Evolutionary conservation across 2,113 vertebrate species (phyloP), one percentile per base, ranked within the genome.

Genomic region (Polypterus senegalus): DNA sequence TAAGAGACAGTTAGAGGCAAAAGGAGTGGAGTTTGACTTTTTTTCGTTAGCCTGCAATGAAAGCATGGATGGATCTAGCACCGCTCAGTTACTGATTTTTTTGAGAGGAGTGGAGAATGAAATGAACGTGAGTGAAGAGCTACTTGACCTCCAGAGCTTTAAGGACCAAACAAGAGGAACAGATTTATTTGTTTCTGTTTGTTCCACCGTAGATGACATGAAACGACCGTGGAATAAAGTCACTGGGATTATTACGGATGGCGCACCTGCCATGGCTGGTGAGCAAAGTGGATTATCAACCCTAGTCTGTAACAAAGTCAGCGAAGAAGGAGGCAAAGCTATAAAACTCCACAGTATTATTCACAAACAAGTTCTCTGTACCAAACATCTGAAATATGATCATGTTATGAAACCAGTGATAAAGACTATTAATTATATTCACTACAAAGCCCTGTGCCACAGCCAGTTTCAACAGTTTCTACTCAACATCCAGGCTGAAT

Each of bases 281-380:
- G 27, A 27, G 27, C 27, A 27, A 27, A 27, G 27, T 27, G 27
- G 27, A 27, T 27, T 27, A 27, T 27, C 27, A 27, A 27, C 27
- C 27, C 27, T 27, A 27, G 27, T 27, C 27, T 60, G 63, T 45
- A 69, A 70, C n/a, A 65, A 74, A 66, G 65, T 70, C 53, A 69
- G 57, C 2, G 8, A 73, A 69, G 55, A 69, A 63, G 67, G 56
- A 49, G 65, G 66, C 3, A 62, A 71, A 27, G 27, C 27, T 27
- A 27, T 27, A 27, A 27, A 27, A 27, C 27, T 27, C 62, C 67
- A 5, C 3, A 61, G n/a, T 70, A 64, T 54, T 70, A 66, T 69
- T 73, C 65, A 73, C n/a, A 69, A 76, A 3, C 53, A 73, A 48
- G 69, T 57, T 61, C 66, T 73, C 3, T 76, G 66, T 43, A 61